Base-by-base conservation (phyloP, 2,797 vertebrate species). In the Danio aesculapii region DNA sequence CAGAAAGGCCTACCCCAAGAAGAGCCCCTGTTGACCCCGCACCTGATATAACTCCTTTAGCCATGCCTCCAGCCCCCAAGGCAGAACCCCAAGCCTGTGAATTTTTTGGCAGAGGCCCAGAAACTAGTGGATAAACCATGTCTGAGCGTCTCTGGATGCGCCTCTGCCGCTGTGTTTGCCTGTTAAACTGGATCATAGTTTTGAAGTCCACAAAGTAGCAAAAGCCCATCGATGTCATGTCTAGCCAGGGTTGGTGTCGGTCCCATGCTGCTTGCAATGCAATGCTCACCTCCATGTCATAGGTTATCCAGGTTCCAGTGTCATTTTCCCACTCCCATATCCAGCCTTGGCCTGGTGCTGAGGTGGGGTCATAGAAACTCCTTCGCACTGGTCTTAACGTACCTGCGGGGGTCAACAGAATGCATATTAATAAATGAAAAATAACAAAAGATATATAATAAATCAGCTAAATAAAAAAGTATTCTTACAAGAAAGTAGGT, bases 251-350 rank as follows among this genome's bases (percentile, higher is more conserved):
- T 83, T 96, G 96, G 91, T 96, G 96, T 69, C 94, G 95, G 85
- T 93, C 96, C 0, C 95, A 94, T 76, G 95, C 96, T 0, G 87
- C 94, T 88, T 99, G 97, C 82, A 99, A 96, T 86, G 97, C 92
- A 79, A 98, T 97, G 85, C 95, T 94, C 84, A 98, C 96, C 4
- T 97, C 96, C 93, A 96, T 97, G 92, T 98, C 97, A 0, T 98
- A 99, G 7, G 96, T 92, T 0, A 96, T 97, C 98, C 98, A 99
- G 0, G 95, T 94, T 0, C 97, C 97, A 0, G 92, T 91, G 85
- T 97, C 96, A 0, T 96, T 97, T 86, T 99, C 97, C 96, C 97
- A 98, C 88, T 99, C 98, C 98, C 98, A 99, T 77, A 97, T 94
- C 62, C 96, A 96, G 39, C 98, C 97, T 85, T 97, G 95, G 69